Conservation (phyloP, 2,113 vertebrate genomes). For the Cisticola juncidis region DNA sequence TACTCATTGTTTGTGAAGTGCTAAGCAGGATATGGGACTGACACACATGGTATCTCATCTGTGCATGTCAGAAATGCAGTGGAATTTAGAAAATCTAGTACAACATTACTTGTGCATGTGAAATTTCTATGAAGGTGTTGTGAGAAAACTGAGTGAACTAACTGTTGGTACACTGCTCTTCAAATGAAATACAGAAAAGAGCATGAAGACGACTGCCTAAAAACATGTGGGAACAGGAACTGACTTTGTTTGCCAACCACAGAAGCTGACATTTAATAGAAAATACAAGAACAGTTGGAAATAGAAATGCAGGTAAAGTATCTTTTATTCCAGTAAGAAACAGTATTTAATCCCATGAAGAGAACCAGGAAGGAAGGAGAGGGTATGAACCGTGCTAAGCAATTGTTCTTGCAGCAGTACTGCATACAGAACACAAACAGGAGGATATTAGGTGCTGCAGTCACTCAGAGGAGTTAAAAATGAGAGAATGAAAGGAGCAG, state of each 20-base stretch:
- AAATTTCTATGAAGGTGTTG: background rate
- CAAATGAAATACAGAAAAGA: background rate
- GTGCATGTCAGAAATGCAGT: background rate
- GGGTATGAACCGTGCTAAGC: background rate
- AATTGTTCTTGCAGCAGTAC: background rate
- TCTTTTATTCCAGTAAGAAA: background rate
- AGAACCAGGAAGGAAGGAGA: background rate
- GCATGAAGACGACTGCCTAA: background rate
- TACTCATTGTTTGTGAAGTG: background rate
- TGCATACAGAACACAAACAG: background rate
- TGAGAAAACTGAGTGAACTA: background rate
- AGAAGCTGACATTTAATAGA: background rate
- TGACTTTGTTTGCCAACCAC: background rate
- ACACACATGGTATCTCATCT: background rate
- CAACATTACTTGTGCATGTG: rapidly evolving
- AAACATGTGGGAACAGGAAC: background rate
- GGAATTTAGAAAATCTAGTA: background rate
- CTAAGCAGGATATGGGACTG: background rate
- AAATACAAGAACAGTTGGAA: background rate
- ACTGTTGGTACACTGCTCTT: background rate
- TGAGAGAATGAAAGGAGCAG: background rate
- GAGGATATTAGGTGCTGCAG: background rate
- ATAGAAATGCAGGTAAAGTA: background rate
- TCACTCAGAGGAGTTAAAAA: background rate
- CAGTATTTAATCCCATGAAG: background rate